These are phyloP conservation scores for Neomonachus schauinslandi DNA, from an alignment of 2,113 vertebrate species.

Conservation along the genomic window DNA sequence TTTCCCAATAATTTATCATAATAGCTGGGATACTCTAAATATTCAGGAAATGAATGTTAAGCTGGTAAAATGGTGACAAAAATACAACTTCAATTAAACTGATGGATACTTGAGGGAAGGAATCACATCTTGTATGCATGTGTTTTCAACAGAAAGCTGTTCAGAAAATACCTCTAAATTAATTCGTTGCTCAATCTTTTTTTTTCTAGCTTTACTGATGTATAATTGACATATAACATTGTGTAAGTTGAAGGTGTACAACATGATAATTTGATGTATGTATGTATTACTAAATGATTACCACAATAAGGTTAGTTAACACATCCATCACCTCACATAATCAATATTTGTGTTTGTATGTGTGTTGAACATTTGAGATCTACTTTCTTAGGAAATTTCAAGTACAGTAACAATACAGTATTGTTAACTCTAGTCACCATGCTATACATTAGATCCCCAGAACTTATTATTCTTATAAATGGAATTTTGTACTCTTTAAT, in stretches of 20 bases:
- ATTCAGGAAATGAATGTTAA: background rate
- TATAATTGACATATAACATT: background rate
- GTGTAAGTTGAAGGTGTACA: background rate
- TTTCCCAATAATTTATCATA: conserved; percentile 36
- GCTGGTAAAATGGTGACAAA: background rate
- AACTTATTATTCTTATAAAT: background rate
- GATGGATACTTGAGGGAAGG: background rate
- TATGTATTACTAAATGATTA: background rate
- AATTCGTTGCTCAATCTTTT: background rate
- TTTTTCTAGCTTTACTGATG: background rate
- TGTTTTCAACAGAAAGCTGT: background rate
- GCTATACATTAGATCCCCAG: background rate
- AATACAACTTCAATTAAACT: background rate
- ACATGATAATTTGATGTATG: background rate
- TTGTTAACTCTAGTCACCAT: background rate
- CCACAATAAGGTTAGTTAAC: background rate
- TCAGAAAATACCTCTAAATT: background rate
- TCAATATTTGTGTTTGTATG: background rate
- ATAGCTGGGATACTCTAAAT: background rate
- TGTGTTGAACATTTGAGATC: background rate
- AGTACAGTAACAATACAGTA: background rate
- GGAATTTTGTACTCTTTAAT: background rate
- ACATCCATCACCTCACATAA: background rate
- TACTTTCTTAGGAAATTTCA: background rate
- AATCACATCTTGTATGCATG: background rate